Base-by-base conservation (phyloP, 2,888 invertebrate genomes). In the Lordiphosa andalusiaca region DNA sequence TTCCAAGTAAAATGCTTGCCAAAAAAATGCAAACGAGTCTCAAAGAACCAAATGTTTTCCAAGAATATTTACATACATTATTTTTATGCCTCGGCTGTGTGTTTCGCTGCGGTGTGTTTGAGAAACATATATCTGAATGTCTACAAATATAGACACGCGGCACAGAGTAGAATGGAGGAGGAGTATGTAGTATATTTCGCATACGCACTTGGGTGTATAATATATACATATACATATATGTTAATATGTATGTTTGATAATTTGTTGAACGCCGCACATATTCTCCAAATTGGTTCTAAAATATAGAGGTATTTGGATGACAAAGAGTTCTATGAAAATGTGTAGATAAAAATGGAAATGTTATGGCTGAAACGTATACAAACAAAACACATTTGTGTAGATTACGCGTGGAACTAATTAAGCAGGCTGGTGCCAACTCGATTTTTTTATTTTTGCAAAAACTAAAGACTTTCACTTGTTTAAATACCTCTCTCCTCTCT, bases 401-500 rank as follows among this genome's bases (percentile, higher is more conserved):
- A 47, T 21, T 36, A 48, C 63, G 59, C 72, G 63, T 75, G 66
- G 25, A 66, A 69, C 61, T 66, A 78, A 75, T 75, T 82, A 82
- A 67, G 60, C 30, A 69, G 60, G 48, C 49, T 41, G 40, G 59
- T 60, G 68, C 51, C 62, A 67, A 67, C 47, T 33, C 37, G 25
- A 55, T 16, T 44, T 13, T 19, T n/a, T n/a, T n/a, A n/a, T n/a
- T n/a, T 25, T 21, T 44, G 30, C 37, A 39, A 53, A 39, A 62
- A 55, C 36, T 33, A 19, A 54, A 49, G 48, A 84, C 75, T 77
- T 82, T 82, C 72, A 74, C 85, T 82, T 84, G 59, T 48, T 69
- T 55, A 36, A 6, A 37, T 36, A 42, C 37, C 30, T 30, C 38
- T 48, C 42, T 46, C 50, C 49, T 48, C 55, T 66, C 48, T 49